Conservation (phyloP, 64 coral and sea anemone species). For the Montipora efflorescens region DNA sequence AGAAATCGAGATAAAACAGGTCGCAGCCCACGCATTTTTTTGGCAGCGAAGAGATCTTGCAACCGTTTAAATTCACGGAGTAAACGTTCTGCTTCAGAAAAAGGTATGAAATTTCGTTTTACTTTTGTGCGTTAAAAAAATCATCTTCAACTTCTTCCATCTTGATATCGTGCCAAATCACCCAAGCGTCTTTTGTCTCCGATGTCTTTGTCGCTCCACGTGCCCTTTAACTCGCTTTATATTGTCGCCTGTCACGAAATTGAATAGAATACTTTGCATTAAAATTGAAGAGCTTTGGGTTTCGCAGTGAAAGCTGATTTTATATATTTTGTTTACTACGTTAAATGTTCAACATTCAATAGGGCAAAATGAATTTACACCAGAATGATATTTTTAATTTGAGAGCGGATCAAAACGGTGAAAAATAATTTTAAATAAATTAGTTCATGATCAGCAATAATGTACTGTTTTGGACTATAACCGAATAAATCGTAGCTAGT, state of each 20-base stretch:
- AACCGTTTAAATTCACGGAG: not conserved
- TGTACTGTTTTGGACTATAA: no score
- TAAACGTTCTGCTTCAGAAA: not conserved
- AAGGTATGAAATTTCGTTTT: slow-evolving; percentile 7
- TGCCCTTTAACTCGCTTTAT: slow-evolving; percentile 3
- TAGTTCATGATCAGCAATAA: no score
- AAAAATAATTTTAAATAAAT: not conserved
- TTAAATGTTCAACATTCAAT: not conserved
- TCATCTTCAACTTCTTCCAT: not conserved
- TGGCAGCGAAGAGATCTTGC: not conserved
- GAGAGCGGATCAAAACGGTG: not conserved
- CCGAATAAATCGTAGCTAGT: no score
- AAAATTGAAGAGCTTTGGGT: not conserved
- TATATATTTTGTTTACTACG: not conserved
- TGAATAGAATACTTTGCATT: not conserved
- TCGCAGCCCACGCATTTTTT: not conserved
- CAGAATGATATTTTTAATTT: not conserved
- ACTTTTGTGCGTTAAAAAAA: not conserved
- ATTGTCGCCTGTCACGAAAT: slow-evolving; percentile 18
- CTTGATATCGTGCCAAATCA: not conserved
- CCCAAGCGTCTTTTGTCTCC: slow-evolving; percentile 15
- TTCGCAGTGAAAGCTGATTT: not conserved
- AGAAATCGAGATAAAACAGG: slow-evolving; percentile 18
- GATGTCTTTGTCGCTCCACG: slow-evolving; percentile 1
- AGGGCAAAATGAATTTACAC: not conserved